phyloP scores from a whole-genome alignment of 2,113 vertebrate genomes.

The Gobiocypris rarus region DNA sequence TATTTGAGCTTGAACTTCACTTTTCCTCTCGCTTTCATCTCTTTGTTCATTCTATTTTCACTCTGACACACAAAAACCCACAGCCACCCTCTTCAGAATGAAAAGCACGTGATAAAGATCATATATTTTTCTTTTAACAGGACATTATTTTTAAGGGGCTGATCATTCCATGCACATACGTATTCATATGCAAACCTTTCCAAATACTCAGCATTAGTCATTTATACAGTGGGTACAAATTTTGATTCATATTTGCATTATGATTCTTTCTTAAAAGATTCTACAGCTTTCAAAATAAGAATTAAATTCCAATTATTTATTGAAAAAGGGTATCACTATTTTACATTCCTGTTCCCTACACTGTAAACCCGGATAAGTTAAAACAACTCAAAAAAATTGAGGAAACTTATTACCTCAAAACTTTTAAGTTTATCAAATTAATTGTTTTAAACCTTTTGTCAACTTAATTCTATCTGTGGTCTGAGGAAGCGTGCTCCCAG shows the following conservation, averaged over 20 bases:
- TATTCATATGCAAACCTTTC: background rate
- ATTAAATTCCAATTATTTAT: background rate
- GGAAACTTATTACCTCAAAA: too few species aligned
- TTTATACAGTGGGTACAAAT: background rate
- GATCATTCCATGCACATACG: background rate
- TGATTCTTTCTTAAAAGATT: background rate
- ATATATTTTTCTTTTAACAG: background rate
- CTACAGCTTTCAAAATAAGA: background rate
- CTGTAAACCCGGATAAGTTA: too few species aligned
- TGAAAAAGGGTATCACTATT: background rate
- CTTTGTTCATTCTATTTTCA: background rate
- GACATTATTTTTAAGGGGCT: background rate
- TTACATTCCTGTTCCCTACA: too few species aligned
- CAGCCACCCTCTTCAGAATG: background rate
- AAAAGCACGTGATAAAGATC: background rate
- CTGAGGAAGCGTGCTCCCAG: too few species aligned
- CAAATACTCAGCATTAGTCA: background rate
- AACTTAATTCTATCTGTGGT: too few species aligned
- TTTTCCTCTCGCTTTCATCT: slow-evolving; percentile 33
- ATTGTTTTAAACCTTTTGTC: too few species aligned
- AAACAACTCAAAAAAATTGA: too few species aligned
- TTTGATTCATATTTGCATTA: too few species aligned
- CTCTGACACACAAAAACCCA: background rate
- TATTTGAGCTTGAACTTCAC: slow-evolving; percentile 52
- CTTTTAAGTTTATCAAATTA: too few species aligned